Conservation (phyloP, 2,888 invertebrate species). For the Lordiphosa andalusiaca region DNA sequence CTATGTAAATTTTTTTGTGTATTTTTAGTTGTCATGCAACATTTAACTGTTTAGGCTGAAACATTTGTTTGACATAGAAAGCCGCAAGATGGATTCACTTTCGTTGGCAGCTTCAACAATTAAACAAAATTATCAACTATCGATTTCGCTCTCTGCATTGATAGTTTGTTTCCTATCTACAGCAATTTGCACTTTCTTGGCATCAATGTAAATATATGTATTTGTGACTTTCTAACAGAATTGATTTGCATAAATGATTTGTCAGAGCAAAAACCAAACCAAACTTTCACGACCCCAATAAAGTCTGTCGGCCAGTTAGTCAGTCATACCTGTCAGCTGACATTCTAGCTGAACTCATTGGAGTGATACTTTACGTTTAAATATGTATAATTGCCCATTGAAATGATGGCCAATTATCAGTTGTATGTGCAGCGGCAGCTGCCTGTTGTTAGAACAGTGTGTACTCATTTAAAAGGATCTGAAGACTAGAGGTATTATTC, state of each 20-base stretch:
- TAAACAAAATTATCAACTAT: slow-evolving; percentile 22
- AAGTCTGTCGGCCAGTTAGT: slow-evolving; percentile 15
- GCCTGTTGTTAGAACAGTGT: too few species aligned
- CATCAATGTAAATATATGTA: slow-evolving; percentile 16
- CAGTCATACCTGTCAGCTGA: slow-evolving; percentile 25
- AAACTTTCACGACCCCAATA: slow-evolving; percentile 53
- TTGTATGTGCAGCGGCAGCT: slow-evolving; percentile 18
- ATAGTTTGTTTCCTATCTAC: slow-evolving; percentile 17
- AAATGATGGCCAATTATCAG: slow-evolving; percentile 38
- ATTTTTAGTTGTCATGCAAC: slow-evolving; percentile 7
- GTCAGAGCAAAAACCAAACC: slow-evolving; percentile 22
- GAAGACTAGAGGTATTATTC: too few species aligned
- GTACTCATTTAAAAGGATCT: too few species aligned
- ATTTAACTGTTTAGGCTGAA: slow-evolving; percentile 25
- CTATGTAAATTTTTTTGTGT: slow-evolving; percentile 47
- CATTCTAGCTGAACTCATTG: slow-evolving; percentile 30
- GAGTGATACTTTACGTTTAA: slow-evolving; percentile 1
- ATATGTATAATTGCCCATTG: slow-evolving; percentile 25
- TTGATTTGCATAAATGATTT: slow-evolving; percentile 62
- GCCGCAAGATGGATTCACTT: slow-evolving; percentile 21
- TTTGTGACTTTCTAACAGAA: slow-evolving; percentile 33
- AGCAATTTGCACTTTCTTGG: slow-evolving; percentile 38
- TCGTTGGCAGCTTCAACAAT: slow-evolving; percentile 30
- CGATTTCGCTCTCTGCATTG: slow-evolving; percentile 15
- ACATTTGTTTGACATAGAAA: not conserved